Evolutionary conservation across 2,888 invertebrate species (phyloP).

Genomic region (Amiota communis): DNA sequence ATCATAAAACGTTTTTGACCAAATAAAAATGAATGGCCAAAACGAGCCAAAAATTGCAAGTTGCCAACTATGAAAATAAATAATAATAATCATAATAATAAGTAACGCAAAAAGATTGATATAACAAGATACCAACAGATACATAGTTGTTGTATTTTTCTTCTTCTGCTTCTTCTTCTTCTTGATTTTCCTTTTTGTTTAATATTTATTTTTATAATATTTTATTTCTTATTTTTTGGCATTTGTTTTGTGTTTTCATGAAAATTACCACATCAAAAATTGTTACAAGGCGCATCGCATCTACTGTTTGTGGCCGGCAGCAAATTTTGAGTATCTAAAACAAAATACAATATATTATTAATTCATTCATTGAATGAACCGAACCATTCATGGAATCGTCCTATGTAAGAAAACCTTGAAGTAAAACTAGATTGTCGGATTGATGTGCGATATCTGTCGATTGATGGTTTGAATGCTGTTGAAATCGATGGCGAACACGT

Average conservation of each 20-base stretch:
- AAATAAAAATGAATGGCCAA: conserved; percentile 18
- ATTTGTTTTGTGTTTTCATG: conserved; percentile 5
- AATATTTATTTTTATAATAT: conserved; percentile 24
- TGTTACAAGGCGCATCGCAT: conserved; percentile 37
- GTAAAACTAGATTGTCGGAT: neutral
- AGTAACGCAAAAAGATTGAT: conserved; percentile 51
- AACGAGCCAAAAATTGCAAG: conserved; percentile 7
- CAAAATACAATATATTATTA: neutral
- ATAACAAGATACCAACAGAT: conserved; percentile 53
- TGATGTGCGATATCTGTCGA: conserved; percentile 1
- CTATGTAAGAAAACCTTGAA: conserved; percentile 14
- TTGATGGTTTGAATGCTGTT: conserved; percentile 2
- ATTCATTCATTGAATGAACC: conserved; percentile 20
- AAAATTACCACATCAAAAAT: conserved; percentile 35
- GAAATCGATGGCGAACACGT: conserved; percentile 14
- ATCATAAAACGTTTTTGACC: neutral
- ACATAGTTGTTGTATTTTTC: too few species aligned
- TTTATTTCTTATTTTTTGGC: conserved; percentile 6
- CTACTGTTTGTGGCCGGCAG: conserved; percentile 27
- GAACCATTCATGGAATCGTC: neutral
- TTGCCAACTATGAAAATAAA: conserved; percentile 31
- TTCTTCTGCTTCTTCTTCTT: conserved; percentile 28
- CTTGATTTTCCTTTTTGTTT: conserved; percentile 13
- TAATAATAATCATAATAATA: conserved; percentile 56
- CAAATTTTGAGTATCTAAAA: neutral